Percentiles rank a stretch among this genome's conserved stretches.
Evolutionary conservation across 2,888 invertebrate genomes (phyloP).

Genomic region (Tinea pellionella): DNA sequence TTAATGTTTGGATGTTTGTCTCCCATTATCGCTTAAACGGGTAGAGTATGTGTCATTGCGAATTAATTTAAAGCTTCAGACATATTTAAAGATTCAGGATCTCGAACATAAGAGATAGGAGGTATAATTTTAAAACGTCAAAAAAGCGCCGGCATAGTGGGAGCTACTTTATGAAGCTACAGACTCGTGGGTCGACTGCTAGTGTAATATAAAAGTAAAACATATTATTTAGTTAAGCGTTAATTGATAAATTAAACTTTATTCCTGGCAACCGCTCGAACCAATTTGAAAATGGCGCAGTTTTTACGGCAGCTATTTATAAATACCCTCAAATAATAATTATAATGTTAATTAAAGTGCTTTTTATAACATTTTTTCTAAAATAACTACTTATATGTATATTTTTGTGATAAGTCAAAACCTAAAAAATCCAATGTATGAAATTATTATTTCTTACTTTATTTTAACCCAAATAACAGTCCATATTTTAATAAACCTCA

Average conservation of each 20-base stretch:
- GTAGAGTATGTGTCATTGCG: too few relatives aligned
- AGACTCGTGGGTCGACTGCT: too few relatives aligned
- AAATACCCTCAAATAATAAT: conserved; percentile 16
- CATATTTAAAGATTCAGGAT: too few relatives aligned
- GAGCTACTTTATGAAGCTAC: too few relatives aligned
- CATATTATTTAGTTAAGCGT: conserved; percentile 30
- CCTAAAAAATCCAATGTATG: conserved; percentile 31
- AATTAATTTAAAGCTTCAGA: too few relatives aligned
- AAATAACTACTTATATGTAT: conserved; percentile 26
- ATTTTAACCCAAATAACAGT: background rate
- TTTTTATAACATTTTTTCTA: conserved; percentile 51
- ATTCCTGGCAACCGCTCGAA: background rate
- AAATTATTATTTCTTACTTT: conserved; percentile 21
- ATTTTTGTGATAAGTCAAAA: conserved; percentile 31
- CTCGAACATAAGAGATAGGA: too few relatives aligned
- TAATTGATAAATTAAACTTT: conserved; percentile 5
- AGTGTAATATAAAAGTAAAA: background rate
- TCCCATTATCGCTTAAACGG: too few relatives aligned
- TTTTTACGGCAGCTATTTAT: conserved; percentile 34
- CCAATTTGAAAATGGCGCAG: conserved; percentile 14
- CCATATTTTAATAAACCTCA: background rate
- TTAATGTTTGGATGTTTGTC: too few relatives aligned
- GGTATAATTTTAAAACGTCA: too few relatives aligned
- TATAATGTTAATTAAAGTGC: conserved; percentile 36
- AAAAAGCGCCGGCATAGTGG: too few relatives aligned